Percentiles rank a stretch among this genome's conserved stretches.
phyloP scores from a whole-genome alignment of 2,888 invertebrate genomes.

The Venustoraphidia nigricollis region DNA sequence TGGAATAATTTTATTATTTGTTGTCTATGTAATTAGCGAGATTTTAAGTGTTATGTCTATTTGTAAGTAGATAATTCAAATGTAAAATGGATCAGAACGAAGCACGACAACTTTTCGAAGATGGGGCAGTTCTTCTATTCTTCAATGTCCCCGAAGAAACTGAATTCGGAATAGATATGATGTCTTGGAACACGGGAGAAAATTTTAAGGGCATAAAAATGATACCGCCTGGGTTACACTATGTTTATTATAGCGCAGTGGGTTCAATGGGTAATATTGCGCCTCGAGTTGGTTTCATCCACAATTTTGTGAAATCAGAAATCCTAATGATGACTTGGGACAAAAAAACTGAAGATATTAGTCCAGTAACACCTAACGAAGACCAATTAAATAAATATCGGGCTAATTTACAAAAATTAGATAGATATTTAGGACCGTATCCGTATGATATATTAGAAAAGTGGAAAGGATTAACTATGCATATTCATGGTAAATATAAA shows the following conservation, averaged over 20 bases:
- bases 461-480: constrained; percentile 65
- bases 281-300: constrained; percentile 55
- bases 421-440: constrained; percentile 74
- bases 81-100: constrained; percentile 55
- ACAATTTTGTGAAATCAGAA: constrained; percentile 68
- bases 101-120: constrained; percentile 57
- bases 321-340: constrained; percentile 84
- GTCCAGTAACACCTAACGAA: constrained; percentile 44
- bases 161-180: constrained; percentile 92
- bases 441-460: constrained; percentile 77
- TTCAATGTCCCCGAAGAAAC: constrained; percentile 79
- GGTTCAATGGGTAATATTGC: constrained; percentile 47
- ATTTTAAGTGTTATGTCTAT: no score
- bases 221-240: constrained; percentile 96
- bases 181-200: constrained; percentile 77
- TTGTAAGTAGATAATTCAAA: no score
- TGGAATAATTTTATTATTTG: no score
- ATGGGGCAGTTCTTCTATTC: constrained; percentile 72
- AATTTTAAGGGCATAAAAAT: constrained; percentile 94
- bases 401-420: constrained; percentile 53
- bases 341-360: constrained; percentile 54
- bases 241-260: constrained; percentile 69
- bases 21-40: no score
- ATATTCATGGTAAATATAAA: constrained; percentile 40
- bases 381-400: constrained; percentile 48